Conservation (phyloP, 2,113 vertebrate genomes). For the Hypomesus transpacificus region DNA sequence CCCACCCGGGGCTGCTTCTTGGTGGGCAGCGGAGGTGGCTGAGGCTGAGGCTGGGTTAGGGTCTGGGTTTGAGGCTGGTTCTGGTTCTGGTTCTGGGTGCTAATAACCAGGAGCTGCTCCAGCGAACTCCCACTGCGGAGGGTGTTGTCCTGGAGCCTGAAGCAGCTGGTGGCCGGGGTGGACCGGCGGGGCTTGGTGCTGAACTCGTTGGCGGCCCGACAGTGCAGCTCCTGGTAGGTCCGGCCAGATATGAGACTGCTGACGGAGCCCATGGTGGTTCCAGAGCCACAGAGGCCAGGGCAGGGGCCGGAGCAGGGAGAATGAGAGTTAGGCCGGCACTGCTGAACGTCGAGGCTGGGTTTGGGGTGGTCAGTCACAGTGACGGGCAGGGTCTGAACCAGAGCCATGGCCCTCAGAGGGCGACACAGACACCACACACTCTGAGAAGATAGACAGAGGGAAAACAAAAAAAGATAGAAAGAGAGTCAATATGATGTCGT, state of each 20-base stretch:
- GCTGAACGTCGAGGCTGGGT: constrained; percentile 71
- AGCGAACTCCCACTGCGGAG: constrained; percentile 74
- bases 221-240: constrained; percentile 78
- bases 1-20: constrained; percentile 65
- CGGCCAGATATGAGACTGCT: constrained; percentile 91
- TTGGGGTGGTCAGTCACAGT: constrained; percentile 77
- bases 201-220: constrained; percentile 70
- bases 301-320: constrained; percentile 37
- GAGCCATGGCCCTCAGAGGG: constrained; percentile 81
- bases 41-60: constrained; percentile 43
- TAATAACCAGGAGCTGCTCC: constrained; percentile 75
- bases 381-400: constrained; percentile 86
- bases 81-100: constrained; percentile 41
- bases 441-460: constrained; percentile 58
- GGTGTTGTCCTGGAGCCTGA: constrained; percentile 69
- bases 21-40: constrained; percentile 66
- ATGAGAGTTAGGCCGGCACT: constrained; percentile 49
- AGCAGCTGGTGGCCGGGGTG: constrained; percentile 76
- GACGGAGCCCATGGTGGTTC: constrained; percentile 87
- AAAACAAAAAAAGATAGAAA: neutral
- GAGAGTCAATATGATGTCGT: neutral
- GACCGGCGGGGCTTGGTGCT: constrained; percentile 66
- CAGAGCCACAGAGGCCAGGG: constrained; percentile 47
- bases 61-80: constrained; percentile 5
- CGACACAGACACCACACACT: constrained; percentile 64